Evolutionary conservation across 2,113 vertebrate species (phyloP), one percentile per base, ranked within the genome.

Genomic region (Catharus bicknelli): DNA sequence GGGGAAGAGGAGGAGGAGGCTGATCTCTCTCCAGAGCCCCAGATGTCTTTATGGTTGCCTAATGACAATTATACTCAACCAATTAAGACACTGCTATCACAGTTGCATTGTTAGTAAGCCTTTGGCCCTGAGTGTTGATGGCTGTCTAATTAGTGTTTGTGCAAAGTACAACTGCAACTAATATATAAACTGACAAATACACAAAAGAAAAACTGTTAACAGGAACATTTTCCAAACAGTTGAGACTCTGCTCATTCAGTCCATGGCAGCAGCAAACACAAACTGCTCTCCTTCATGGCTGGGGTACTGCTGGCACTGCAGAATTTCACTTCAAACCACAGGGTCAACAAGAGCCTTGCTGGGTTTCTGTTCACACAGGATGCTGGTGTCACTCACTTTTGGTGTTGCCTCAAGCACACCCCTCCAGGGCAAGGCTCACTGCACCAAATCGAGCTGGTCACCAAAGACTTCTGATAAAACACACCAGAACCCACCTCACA

Each of bases 11-110:
- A 93, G 96, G 91, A 93, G 96, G 84, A 93, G 88, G 91, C 89
- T 96, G 97, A 96, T 97, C 95, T 97, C 96, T 90, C 97, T 98
- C 97, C 97, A 97, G 97, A 97, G 97, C 95, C 97, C 97, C 98
- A 98, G 97, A 98, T 98, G 98, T 97, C 98, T 97, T 97, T 96
- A 97, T 95, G 67, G 47, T 95, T 96, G 97, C 97, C 96, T 98
- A 97, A 97, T 97, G 97, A 97, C 98, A 98, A 98, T 96, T 95
- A 97, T 80, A 94, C 95, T 97, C 97, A 96, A 97, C 97, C 97
- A 98, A 97, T 98, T 97, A 97, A 98, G 98, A 97, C 95, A 87
- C 94, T 90, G 96, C 94, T 87, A 96, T 97, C 96, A 96, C 97
- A 97, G 98, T 84, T 92, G 85, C 94, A 96, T 97, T 97, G 97